Base-by-base conservation (phyloP, 2,888 invertebrate species). In the Chromoteleia sp. region DNA sequence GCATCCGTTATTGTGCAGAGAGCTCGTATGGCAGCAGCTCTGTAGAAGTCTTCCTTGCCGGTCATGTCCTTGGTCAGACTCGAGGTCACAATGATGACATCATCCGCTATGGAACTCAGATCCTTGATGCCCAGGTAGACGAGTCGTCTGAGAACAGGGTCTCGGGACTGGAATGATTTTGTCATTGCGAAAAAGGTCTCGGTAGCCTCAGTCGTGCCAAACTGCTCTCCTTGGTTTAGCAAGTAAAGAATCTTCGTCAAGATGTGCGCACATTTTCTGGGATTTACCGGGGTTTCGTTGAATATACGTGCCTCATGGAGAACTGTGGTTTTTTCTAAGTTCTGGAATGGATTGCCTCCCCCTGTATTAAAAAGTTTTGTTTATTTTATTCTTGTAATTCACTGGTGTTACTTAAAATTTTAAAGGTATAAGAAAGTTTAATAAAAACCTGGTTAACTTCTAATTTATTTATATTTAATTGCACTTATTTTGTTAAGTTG, bases 101-200 rank as follows among this genome's bases (percentile, higher is more conserved):
- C 99, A 90, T 99, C 98, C 0, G 99, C 98, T 68, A 98, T 94
- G 0, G 95, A 95, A 87, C 98, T 97, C 86, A 99, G 92, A 89
- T 99, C 99, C 90, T 99, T 98, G 63, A 98, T 97, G 36, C 98
- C 98, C 70, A 99, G 93, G 90, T 99, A 99, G 2, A 99, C 98
- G 94, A 99, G 95, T 5, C 99, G 94, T 39, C 99, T 94, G 19
- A 99, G 92, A 85, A 98, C 97, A 0, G 97, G 97, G 94, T 99
- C 99, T 87, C 97, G 97, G 0, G 98, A 98, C 92, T 99, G 99
- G 92, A 99, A 99, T 50, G 99, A 93, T 92, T 99, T 99, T 0
- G 99, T 99, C 94, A 99, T 99, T 0, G 99, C 99, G 93, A 99
- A 99, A 92, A 99, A 99, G 5, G 97, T 97, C 89, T 99, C 99